Conservation (phyloP, 2,113 vertebrate genomes). For the Spea multiplicata region DNA sequence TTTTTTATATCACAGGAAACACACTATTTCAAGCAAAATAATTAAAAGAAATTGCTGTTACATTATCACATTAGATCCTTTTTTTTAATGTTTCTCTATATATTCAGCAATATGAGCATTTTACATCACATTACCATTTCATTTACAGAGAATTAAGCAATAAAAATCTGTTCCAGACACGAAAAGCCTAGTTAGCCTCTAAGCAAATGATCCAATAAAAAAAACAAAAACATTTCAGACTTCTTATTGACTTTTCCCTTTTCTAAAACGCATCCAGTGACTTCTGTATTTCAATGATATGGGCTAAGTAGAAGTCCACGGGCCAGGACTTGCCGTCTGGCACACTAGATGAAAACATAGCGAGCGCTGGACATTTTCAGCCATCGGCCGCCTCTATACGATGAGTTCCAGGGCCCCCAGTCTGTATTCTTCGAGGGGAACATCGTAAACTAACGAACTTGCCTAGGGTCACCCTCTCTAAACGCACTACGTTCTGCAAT, state of each 20-base stretch:
- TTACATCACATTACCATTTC: constrained; percentile 65
- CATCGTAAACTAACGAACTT: no score
- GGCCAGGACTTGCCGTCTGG: no score
- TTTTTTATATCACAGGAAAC: constrained; percentile 16
- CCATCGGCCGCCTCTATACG: no score
- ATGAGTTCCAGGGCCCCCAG: no score
- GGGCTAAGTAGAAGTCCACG: neutral
- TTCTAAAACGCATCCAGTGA: constrained; percentile 5
- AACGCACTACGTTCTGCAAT: no score
- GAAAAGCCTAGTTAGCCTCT: constrained; percentile 49
- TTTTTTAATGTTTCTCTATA: constrained; percentile 61
- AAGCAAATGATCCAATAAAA: constrained; percentile 49
- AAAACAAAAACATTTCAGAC: constrained; percentile 37
- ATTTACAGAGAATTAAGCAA: constrained; percentile 66
- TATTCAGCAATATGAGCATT: constrained; percentile 61
- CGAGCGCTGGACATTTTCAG: no score
- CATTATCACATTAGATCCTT: constrained; percentile 54
- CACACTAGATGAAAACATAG: no score
- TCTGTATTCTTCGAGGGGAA: no score
- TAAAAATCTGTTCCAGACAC: constrained; percentile 64
- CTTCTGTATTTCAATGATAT: neutral
- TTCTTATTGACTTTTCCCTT: constrained; percentile 54
- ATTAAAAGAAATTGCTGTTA: constrained; percentile 25
- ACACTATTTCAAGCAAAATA: constrained; percentile 3
- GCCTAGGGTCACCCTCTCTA: no score